Percentiles rank a stretch among this genome's conserved stretches.
phyloP scores from a whole-genome alignment of 2,888 invertebrate genomes.

The Lycophotia porphyrea region DNA sequence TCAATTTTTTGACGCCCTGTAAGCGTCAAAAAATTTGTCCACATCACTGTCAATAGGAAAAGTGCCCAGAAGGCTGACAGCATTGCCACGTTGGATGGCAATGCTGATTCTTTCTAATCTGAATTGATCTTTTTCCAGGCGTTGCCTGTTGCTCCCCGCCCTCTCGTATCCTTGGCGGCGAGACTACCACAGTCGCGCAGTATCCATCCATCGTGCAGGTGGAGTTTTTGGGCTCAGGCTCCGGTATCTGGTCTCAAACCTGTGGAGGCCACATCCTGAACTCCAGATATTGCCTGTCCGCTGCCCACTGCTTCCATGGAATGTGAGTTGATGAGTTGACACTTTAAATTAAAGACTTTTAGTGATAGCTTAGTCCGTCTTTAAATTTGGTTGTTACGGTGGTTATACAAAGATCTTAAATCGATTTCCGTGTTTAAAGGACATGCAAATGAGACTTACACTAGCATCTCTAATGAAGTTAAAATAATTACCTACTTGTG shows the following conservation, averaged over 20 bases:
- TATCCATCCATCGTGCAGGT: constrained; percentile 74
- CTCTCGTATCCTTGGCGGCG: constrained; percentile 67
- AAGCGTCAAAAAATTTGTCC: too few relatives aligned
- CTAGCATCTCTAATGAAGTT: background rate
- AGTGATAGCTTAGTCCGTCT: background rate
- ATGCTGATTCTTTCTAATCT: too few relatives aligned
- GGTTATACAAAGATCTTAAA: background rate
- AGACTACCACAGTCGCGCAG: constrained; percentile 64
- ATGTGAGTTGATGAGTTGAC: constrained; percentile 55
- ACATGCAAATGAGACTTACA: background rate
- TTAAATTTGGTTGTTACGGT: background rate
- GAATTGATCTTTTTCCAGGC: constrained; percentile 31
- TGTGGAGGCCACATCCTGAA: constrained; percentile 71
- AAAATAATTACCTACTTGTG: too few relatives aligned
- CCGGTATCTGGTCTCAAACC: constrained; percentile 64
- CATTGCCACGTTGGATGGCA: too few relatives aligned
- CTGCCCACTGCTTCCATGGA: constrained; percentile 71
- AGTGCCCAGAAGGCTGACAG: too few relatives aligned
- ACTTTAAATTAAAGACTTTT: background rate
- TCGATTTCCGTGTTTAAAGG: background rate
- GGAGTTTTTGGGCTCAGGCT: constrained; percentile 52
- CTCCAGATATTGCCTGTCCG: constrained; percentile 61
- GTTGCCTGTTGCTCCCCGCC: constrained; percentile 34
- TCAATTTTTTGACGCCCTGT: too few relatives aligned
- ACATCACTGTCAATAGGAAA: too few relatives aligned